Base-by-base conservation (phyloP, 1,140 invertebrate genomes). In the Heliconius eleuchia region DNA sequence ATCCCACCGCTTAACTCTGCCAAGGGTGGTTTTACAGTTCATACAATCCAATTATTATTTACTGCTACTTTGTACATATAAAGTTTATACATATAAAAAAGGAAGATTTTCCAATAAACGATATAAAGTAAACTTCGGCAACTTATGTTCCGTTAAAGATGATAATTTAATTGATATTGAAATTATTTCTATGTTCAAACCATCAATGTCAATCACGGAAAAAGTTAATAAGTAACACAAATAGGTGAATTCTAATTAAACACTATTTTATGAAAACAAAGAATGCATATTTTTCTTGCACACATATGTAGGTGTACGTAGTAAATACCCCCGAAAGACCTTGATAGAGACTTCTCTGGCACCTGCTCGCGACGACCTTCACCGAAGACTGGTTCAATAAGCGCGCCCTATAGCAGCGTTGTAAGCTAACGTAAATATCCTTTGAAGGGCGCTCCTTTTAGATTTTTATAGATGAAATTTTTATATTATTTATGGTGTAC, bases 381-480 rank as follows among this genome's bases (percentile, higher is more conserved):
- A 60, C 34, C 42, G 27, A 55, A 74, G 80, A 80, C 80, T 81
- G 84, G 83, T 83, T 86, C 85, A 84, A 84, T 84, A 84, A 81
- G 77, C 75, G 77, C 82, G 77, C 77, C 73, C 72, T 82, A 76
- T 82, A 66, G 60, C 60, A 30, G 30, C 60, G 23, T 81, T 80
- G 83, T 81, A 78, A 75, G 75, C 71, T 30, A 76, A 71, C 50
- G 60, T 77, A 82, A 82, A 84, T 86, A 86, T 85, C 83, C 82
- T 85, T 86, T 81, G 85, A 89, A 90, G 88, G 88, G 80, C 87
- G 84, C 76, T 86, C 80, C 85, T 83, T 86, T 71, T 76, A 83
- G 81, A 79, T 71, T 79, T 76, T 66, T 66, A 75, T 50, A 71
- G 57, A 30, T 76, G 37, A 34, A 76, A 70, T 76, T 76, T 76